Percentiles rank a stretch among this genome's conserved stretches.
Evolutionary conservation across 2,888 invertebrate genomes (phyloP).

Genomic region (Ochlodes sylvanus): DNA sequence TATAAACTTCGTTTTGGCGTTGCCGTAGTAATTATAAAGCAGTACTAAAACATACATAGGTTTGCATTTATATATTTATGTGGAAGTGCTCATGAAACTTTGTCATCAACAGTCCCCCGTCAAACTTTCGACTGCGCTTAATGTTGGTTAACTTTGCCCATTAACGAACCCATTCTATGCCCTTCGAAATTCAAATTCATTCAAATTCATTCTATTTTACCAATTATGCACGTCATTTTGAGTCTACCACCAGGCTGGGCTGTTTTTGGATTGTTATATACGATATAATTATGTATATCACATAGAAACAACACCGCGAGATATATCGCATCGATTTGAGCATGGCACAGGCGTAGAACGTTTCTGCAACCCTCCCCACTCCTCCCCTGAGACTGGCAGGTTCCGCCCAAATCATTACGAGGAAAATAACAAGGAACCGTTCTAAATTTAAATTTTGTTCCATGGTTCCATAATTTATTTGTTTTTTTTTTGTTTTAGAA

Average conservation of each 20-base stretch:
- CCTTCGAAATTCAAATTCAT: neutral
- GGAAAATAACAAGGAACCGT: conserved; percentile 7
- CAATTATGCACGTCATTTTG: too few relatives aligned
- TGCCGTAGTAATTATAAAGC: too few relatives aligned
- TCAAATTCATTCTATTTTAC: too few relatives aligned
- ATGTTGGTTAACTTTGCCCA: neutral
- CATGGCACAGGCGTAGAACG: conserved; percentile 9
- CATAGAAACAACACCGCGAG: conserved; percentile 1
- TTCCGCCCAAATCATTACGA: conserved; percentile 8
- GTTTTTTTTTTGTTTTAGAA: too few relatives aligned
- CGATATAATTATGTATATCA: neutral
- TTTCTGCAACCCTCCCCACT: conserved; percentile 1
- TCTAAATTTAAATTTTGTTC: neutral
- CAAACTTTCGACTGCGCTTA: neutral
- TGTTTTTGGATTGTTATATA: neutral
- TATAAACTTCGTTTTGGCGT: too few relatives aligned
- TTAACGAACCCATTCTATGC: neutral
- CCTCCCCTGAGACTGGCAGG: conserved; percentile 1
- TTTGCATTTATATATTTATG: too few relatives aligned
- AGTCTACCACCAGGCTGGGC: too few relatives aligned
- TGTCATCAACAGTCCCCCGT: too few relatives aligned
- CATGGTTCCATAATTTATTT: neutral
- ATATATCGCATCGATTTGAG: conserved; percentile 9
- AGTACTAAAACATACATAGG: too few relatives aligned
- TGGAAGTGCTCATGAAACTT: too few relatives aligned